Percentiles rank a stretch among this genome's conserved stretches.
Evolutionary conservation across 2,888 invertebrate species (phyloP).

Genomic region (Oegoconia quadripuncta): DNA sequence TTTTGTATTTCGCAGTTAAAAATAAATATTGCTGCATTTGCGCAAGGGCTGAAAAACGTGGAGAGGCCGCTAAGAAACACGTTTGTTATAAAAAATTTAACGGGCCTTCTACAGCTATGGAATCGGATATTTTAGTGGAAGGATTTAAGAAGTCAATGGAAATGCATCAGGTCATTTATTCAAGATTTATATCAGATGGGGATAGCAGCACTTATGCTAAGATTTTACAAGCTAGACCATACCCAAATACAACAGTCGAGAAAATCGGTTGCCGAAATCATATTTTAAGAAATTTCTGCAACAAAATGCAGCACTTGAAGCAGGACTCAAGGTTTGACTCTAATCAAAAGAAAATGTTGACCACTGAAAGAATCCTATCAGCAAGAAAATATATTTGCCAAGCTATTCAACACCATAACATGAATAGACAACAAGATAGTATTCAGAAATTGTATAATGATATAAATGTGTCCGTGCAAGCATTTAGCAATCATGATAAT

Average conservation of each 20-base stretch:
- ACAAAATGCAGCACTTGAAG: background rate
- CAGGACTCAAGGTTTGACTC: no score
- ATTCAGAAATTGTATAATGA: no score
- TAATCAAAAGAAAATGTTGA: no score
- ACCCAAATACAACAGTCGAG: slow-evolving; percentile 6
- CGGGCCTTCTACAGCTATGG: slow-evolving; percentile 34
- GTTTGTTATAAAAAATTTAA: slow-evolving; percentile 36
- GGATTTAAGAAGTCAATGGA: slow-evolving; percentile 30
- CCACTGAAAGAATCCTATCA: no score
- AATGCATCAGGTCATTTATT: slow-evolving; percentile 10
- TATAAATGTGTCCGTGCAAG: no score
- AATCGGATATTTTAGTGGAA: slow-evolving; percentile 34
- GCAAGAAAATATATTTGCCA: no score
- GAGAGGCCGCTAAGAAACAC: no score
- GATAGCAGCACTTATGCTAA: slow-evolving; percentile 10
- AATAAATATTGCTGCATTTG: slow-evolving; percentile 4
- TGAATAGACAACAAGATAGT: no score
- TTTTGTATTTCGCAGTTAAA: slow-evolving; percentile 2
- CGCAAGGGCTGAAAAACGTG: background rate
- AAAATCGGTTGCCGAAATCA: slow-evolving; percentile 21
- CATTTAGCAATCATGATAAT: no score
- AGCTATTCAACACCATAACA: no score
- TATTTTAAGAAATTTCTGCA: slow-evolving; percentile 8
- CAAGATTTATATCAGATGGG: slow-evolving; percentile 9
- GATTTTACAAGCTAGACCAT: slow-evolving; percentile 8